phyloP scores from a whole-genome alignment of 1,140 invertebrate genomes.

The Heliconius eleuchia region DNA sequence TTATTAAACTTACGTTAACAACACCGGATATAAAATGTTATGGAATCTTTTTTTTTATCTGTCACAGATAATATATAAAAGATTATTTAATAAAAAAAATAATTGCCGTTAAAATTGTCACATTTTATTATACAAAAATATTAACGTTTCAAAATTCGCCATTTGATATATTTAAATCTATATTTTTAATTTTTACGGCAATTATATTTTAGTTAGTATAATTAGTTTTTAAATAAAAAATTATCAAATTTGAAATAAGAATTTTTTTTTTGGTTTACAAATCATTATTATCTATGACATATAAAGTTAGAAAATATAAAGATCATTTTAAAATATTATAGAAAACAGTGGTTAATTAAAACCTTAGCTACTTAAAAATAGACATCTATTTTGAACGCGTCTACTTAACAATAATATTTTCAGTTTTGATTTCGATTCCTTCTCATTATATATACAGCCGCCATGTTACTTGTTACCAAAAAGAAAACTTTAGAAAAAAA shows the following conservation, averaged over 20 bases:
- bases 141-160: not conserved
- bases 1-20: constrained; percentile 45
- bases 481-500: not conserved
- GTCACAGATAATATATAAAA: constrained; percentile 24
- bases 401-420: constrained; percentile 47
- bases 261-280: not conserved
- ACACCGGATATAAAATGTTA: constrained; percentile 63
- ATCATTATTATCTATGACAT: constrained; percentile 34
- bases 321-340: constrained; percentile 24
- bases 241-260: not conserved
- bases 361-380: constrained; percentile 54
- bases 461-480: not conserved
- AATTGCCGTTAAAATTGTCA: constrained; percentile 5
- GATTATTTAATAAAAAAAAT: not conserved
- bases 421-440: constrained; percentile 36
- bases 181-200: not conserved
- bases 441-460: constrained; percentile 19
- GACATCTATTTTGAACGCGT: constrained; percentile 48
- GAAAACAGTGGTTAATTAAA: constrained; percentile 21
- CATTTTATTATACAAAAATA: constrained; percentile 9
- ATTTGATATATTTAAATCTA: constrained; percentile 4
- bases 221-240: not conserved
- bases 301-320: constrained; percentile 28
- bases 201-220: not conserved
- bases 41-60: constrained; percentile 57